phyloP scores from a whole-genome alignment of 2,888 invertebrate genomes.

The Cepaea hortensis region DNA sequence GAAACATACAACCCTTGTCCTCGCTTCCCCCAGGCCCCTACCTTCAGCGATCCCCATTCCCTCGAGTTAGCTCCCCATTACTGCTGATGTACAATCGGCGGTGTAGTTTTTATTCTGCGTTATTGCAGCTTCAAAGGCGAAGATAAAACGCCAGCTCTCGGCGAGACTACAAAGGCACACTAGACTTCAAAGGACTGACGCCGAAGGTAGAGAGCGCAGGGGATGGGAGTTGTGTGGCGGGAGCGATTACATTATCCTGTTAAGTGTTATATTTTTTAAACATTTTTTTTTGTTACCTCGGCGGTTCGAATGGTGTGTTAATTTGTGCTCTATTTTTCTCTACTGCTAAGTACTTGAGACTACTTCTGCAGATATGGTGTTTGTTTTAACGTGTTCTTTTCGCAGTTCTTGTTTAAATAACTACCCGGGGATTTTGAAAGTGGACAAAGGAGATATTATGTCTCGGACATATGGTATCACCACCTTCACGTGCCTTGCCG shows the following conservation, averaged over 20 bases:
- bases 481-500: too few relatives aligned
- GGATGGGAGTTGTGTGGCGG: background rate
- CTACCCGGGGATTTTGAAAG: too few relatives aligned
- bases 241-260: constrained; percentile 27
- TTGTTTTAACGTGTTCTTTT: background rate
- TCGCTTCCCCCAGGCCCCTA: background rate
- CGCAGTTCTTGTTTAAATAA: background rate
- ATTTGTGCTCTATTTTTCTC: background rate
- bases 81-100: constrained; percentile 33
- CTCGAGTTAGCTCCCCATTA: constrained; percentile 15
- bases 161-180: constrained; percentile 41
- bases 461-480: too few relatives aligned
- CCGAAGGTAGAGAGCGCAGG: constrained; percentile 2
- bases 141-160: constrained; percentile 43
- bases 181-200: constrained; percentile 31
- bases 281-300: background rate
- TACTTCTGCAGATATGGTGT: background rate
- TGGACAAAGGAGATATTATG: too few relatives aligned
- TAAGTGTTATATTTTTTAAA: background rate
- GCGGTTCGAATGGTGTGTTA: constrained; percentile 1
- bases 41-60: constrained; percentile 23
- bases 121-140: constrained; percentile 47
- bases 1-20: background rate
- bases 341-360: too few relatives aligned
- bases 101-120: constrained; percentile 22